A percentile compares a stretch with the other conserved stretches of the same genome.
Conservation (phyloP, 2,113 vertebrate genomes). For the Carassius gibelio region DNA sequence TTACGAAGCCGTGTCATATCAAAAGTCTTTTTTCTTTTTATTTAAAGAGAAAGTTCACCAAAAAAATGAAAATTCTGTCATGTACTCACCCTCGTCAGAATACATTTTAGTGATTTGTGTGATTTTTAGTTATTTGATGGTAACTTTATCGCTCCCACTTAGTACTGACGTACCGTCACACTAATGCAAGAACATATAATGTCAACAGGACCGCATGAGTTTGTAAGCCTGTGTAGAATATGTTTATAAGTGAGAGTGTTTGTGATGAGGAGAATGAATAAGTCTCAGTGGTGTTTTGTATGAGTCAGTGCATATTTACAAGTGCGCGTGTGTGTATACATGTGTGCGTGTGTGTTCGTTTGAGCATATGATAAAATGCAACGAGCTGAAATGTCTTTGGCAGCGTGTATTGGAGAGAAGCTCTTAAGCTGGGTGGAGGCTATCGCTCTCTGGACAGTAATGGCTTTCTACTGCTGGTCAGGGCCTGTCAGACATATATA, state of each 20-base stretch:
- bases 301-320: constrained; percentile 1
- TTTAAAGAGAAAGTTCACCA: background rate
- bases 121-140: background rate
- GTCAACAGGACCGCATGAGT: background rate
- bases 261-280: background rate
- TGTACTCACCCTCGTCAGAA: background rate
- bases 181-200: background rate
- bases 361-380: constrained; percentile 63
- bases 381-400: constrained; percentile 61
- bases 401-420: constrained; percentile 59
- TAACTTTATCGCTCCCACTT: background rate
- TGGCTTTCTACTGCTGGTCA: constrained; percentile 38
- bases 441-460: constrained; percentile 14
- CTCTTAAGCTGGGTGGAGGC: constrained; percentile 47
- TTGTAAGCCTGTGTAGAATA: background rate
- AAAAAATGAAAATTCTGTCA: background rate
- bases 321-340: constrained; percentile 9
- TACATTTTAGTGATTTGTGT: background rate
- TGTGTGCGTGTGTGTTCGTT: constrained; percentile 22
- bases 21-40: too few species aligned
- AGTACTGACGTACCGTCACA: background rate
- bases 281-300: background rate
- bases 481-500: constrained; percentile 39
- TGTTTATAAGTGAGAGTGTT: background rate
- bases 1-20: background rate